Evolutionary conservation across 2,888 invertebrate genomes (phyloP).

Genomic region (Syrphus vitripennis): DNA sequence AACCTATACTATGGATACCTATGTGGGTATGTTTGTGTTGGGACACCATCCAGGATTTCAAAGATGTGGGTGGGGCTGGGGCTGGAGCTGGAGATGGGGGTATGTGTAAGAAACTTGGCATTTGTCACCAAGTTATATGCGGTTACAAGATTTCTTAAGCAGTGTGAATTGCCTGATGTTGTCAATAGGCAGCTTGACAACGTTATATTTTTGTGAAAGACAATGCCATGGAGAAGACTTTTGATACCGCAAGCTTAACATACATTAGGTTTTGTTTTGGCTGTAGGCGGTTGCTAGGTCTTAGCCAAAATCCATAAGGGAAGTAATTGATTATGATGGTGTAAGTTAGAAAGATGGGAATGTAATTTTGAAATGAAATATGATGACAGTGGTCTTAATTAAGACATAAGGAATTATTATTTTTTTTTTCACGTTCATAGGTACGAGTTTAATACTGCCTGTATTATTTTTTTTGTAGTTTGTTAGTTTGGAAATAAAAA

Average conservation of each 20-base stretch:
- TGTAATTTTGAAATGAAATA: conserved; percentile 19
- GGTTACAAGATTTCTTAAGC: conserved; percentile 66
- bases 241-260: conserved; percentile 42
- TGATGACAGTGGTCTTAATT: conserved; percentile 19
- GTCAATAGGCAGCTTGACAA: conserved; percentile 45
- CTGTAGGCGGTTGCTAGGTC: conserved; percentile 15
- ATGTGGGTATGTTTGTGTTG: conserved; percentile 15
- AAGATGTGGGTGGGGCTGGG: too few species aligned
- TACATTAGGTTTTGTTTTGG: conserved; percentile 30
- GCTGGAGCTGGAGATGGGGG: too few species aligned
- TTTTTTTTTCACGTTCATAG: neutral
- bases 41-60: neutral
- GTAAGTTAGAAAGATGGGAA: conserved; percentile 16
- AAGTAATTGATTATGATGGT: conserved; percentile 53
- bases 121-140: conserved; percentile 70
- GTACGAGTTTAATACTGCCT: too few species aligned
- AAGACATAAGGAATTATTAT: neutral
- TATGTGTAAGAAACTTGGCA: conserved; percentile 58
- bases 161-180: conserved; percentile 60
- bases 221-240: conserved; percentile 18
- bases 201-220: conserved; percentile 14
- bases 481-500: too few species aligned
- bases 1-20: neutral
- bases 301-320: conserved; percentile 48
- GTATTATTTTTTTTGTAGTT: too few species aligned